These are phyloP conservation scores for Prinia subflava DNA, from an alignment of 2,113 vertebrate genomes.

Conservation along the genomic window DNA sequence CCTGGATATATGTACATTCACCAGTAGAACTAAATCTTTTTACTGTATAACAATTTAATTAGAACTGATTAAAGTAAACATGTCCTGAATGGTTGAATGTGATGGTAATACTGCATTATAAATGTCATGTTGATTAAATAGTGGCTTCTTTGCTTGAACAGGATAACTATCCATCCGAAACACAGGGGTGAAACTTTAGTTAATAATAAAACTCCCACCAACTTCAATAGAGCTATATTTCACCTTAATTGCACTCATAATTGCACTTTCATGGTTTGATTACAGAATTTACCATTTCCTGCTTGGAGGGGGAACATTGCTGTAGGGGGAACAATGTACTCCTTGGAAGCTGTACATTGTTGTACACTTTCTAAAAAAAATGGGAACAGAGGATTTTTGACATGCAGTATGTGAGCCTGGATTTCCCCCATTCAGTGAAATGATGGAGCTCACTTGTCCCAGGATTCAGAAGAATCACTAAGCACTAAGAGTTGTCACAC, in stretches of 20 bases:
- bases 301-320: background rate
- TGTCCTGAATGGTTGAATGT: background rate
- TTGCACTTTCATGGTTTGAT: background rate
- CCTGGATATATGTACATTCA: background rate
- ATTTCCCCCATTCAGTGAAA: background rate
- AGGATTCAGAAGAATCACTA: background rate
- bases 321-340: no score
- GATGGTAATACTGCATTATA: background rate
- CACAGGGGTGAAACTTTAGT: conserved; percentile 4
- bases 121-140: conserved; percentile 14
- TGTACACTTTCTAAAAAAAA: background rate
- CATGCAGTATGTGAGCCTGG: background rate
- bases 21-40: background rate
- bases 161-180: background rate
- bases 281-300: conserved; percentile 1
- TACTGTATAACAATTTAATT: conserved; percentile 13
- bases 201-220: conserved; percentile 38
- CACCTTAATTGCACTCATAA: conserved; percentile 32
- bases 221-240: conserved; percentile 52
- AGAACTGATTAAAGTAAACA: conserved; percentile 22
- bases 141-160: conserved; percentile 11
- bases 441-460: background rate
- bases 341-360: background rate
- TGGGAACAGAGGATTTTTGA: background rate
- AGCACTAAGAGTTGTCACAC: background rate